Base-by-base conservation (phyloP, 2,797 vertebrate genomes). In the Enteromius argenteus region DNA sequence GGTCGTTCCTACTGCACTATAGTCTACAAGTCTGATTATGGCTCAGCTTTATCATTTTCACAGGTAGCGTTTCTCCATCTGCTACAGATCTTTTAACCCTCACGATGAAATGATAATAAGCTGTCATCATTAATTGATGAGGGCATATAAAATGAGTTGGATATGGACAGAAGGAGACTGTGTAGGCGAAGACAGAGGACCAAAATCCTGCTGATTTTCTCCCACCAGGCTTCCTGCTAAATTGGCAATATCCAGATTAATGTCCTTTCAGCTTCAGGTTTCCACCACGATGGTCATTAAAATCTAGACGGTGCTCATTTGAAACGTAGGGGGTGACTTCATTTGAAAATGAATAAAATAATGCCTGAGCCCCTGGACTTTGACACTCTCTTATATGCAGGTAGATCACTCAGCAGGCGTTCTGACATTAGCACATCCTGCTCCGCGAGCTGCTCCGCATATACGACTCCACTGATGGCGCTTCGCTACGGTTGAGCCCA, bases 401-500 rank as follows among this genome's bases (percentile, higher is more conserved):
- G 46, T 75, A 75, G 39, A 69, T 68, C 30, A 42, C 51, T 21
- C 53, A 49, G 81, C 66, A 62, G 71, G 76, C 10, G 9, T 46
- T 77, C 30, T 76, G 42, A 73, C 42, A 74, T 62, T 75, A 30
- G 51, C 74, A 81, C 67, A 32, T 49, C 79, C 72, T 15, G 27
- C 23, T 83, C 60, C 30, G 5, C 23, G 39, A 85, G 83, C 67
- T 11, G 23, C 6, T 23, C 9, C 78, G n/a, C 68, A 58, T 46
- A 60, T 17, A 49, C 75, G 66, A 51, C 51, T 58, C 44, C 75
- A 78, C 53, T 83, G 84, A 81, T 82, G 77, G 71, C 37, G 4
- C 78, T 81, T 81, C 42, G 49, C 53, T 68, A 51, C 58, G 93
- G 93, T 94, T 92, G 91, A 83, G 82, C 91, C 89, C 23, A 86